These are phyloP conservation scores for Acleris holmiana DNA, from an alignment of 2,888 invertebrate genomes.

Conservation along the genomic window DNA sequence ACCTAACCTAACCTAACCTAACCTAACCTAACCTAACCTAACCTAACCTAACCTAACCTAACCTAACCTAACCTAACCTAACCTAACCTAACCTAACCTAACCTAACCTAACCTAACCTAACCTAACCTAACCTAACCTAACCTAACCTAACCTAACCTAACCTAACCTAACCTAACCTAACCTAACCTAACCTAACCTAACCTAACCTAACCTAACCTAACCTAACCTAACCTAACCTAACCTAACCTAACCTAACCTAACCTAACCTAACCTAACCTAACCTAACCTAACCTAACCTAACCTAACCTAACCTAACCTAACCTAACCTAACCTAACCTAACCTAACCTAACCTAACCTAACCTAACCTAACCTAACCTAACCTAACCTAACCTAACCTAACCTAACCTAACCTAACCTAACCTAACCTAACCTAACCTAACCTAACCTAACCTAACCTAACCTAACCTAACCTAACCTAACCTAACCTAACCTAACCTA, in stretches of 20 bases:
- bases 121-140: neutral
- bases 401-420: too few relatives aligned
- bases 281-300: constrained; percentile 20
- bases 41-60: constrained; percentile 13
- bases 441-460: constrained; percentile 39
- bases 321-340: constrained; percentile 36
- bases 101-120: constrained; percentile 1
- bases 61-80: constrained; percentile 13
- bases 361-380: constrained; percentile 36
- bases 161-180: neutral
- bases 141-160: neutral
- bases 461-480: constrained; percentile 8
- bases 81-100: constrained; percentile 13
- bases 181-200: neutral
- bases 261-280: constrained; percentile 41
- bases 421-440: too few relatives aligned
- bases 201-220: neutral
- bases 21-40: constrained; percentile 19
- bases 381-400: too few relatives aligned
- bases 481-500: constrained; percentile 11
- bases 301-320: constrained; percentile 13
- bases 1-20: constrained; percentile 41
- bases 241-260: neutral
- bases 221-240: neutral
- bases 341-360: constrained; percentile 36